Percentiles rank a stretch among this genome's conserved stretches.
Evolutionary conservation across 2,797 vertebrate genomes (phyloP).

Genomic region (Spinus olivaceus): DNA sequence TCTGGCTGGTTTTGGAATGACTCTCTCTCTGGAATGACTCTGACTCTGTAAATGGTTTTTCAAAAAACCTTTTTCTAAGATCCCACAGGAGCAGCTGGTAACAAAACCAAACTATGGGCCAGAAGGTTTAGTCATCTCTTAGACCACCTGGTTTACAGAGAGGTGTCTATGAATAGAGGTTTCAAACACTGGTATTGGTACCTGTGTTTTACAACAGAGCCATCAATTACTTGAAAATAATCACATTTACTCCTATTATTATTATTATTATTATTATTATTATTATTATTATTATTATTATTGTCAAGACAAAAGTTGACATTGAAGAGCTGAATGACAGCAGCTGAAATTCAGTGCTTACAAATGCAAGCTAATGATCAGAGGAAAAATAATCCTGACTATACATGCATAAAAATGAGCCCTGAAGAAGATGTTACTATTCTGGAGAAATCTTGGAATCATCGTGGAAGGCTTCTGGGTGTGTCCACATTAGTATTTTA

Average conservation of each 20-base stretch:
- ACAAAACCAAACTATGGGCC: background rate
- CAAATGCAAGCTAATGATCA: constrained; percentile 15
- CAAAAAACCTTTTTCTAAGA: background rate
- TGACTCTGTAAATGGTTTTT: background rate
- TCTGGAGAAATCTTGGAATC: background rate
- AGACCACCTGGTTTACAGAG: background rate
- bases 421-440: background rate
- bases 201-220: background rate
- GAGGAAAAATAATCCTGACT: constrained; percentile 10
- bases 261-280: background rate
- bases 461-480: background rate
- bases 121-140: background rate
- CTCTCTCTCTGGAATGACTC: no score
- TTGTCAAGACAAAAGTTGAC: background rate
- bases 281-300: background rate
- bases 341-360: constrained; percentile 10
- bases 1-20: background rate
- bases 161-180: background rate
- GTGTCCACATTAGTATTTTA: background rate
- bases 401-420: background rate
- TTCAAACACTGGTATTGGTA: background rate
- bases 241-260: background rate
- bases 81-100: background rate
- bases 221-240: background rate
- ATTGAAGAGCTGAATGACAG: background rate